Evolutionary conservation across 2,888 invertebrate genomes (phyloP), one percentile per base, ranked within the genome.

Genomic region (Lochmaea crataegi): DNA sequence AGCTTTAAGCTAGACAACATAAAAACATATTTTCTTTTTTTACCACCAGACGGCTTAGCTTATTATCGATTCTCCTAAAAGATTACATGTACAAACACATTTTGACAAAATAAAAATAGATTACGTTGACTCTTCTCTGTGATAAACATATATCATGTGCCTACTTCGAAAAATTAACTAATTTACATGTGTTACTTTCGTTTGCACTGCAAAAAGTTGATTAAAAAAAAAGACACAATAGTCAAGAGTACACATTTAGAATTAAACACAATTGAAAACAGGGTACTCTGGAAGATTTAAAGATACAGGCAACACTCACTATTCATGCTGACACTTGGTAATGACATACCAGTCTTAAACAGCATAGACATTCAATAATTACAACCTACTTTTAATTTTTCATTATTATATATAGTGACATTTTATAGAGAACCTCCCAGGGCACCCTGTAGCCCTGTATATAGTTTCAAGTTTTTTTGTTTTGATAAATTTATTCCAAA

Each of bases 401-500:
- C 42, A 42, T 42, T 45, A 14, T 11, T 14, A 45, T 45, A 14
- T 45, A 12, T 45, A 12, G 45, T 14, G 11, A 45, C 42, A 45
- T 45, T 45, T 45, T 45, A 45, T 14, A 45, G 14, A n/a, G 16
- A 60, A 63, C 42, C 16, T 63, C 18, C 42, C 12, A n/a, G 11
- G 11, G 16, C 41, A 63, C 18, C 42, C 3, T 16, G n/a, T 63
- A 67, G 45, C 18, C 42, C 3, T 16, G n/a, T 63, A 67, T 57
- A 57, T 32, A 67, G 16, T 26, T 51, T 18, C n/a, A 38, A 60
- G 16, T 9, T 51, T 51, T 60, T 18, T 12, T n/a, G n/a, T 41
- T 60, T 42, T 12, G 22, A 48, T 57, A 53, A 64, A 61, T 70
- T 69, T 53, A 63, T 69, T 56, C 42, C 26, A 65, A 57, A 75